These are phyloP conservation scores for Lycaon pictus DNA, from an alignment of 2,113 vertebrate genomes.

Conservation along the genomic window DNA sequence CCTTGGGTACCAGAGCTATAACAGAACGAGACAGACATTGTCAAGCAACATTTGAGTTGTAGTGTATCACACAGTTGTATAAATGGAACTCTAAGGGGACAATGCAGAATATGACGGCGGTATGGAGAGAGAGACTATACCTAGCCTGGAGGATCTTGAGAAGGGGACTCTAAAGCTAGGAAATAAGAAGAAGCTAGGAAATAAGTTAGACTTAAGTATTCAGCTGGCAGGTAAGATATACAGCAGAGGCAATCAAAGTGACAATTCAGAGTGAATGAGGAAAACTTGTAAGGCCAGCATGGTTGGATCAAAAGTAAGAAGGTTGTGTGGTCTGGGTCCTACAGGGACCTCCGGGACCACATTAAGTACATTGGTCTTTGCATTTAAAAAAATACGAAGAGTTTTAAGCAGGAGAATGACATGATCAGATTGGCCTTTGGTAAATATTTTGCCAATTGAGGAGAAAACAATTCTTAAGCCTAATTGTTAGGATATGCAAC, in stretches of 20 bases:
- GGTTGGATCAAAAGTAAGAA: rapidly evolving
- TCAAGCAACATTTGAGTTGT: neutral
- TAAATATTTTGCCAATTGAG: too few species aligned
- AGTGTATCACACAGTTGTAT: neutral
- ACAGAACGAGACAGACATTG: neutral
- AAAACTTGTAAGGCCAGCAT: rapidly evolving
- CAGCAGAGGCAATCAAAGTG: neutral
- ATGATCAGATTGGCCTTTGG: neutral
- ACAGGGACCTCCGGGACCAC: rapidly evolving
- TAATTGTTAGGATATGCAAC: too few species aligned
- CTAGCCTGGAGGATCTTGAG: too few species aligned
- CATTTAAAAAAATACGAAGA: neutral
- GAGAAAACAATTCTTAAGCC: neutral
- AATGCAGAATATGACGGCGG: rapidly evolving
- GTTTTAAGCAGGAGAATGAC: neutral
- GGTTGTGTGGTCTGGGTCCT: neutral
- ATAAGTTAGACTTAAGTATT: neutral
- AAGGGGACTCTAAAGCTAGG: neutral
- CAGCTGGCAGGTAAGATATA: rapidly evolving
- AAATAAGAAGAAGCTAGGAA: neutral
- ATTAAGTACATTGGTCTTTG: neutral
- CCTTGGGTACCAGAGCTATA: neutral
- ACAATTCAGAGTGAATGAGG: neutral
- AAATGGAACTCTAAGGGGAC: neutral
- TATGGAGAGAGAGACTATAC: rapidly evolving